phyloP scores from a whole-genome alignment of 2,113 vertebrate species.

The Epinephelus lanceolatus region DNA sequence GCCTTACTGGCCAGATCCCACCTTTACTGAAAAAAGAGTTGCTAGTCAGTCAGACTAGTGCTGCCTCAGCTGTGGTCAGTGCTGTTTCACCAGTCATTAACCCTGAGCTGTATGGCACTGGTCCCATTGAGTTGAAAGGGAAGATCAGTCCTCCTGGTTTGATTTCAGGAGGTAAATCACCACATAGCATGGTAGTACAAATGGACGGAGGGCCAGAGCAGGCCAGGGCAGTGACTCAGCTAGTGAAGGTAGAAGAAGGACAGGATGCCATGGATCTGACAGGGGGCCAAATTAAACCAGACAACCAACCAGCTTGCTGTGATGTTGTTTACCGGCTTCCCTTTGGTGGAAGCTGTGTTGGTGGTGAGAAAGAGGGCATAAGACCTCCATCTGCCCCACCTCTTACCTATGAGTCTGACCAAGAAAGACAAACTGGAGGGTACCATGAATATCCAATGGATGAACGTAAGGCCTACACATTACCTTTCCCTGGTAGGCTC shows the following conservation, averaged over 20 bases:
- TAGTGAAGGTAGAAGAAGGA: slow-evolving; percentile 89
- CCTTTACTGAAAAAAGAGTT: slow-evolving; percentile 89
- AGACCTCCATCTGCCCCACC: slow-evolving; percentile 81
- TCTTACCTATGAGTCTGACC: slow-evolving; percentile 81
- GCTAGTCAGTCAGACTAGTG: slow-evolving; percentile 88
- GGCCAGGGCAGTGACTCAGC: slow-evolving; percentile 88
- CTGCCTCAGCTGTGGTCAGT: slow-evolving; percentile 81
- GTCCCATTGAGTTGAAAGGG: slow-evolving; percentile 88
- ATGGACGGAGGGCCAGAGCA: slow-evolving; percentile 86
- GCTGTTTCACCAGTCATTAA: slow-evolving; percentile 77
- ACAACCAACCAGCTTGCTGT: slow-evolving; percentile 93
- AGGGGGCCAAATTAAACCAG: slow-evolving; percentile 88
- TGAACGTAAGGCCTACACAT: slow-evolving; percentile 88
- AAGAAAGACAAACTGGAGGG: slow-evolving; percentile 80
- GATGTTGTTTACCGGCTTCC: slow-evolving; percentile 97
- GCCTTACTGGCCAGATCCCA: slow-evolving; percentile 85
- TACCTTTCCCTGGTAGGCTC: slow-evolving; percentile 88
- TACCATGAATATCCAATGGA: slow-evolving; percentile 88
- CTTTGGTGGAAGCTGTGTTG: slow-evolving; percentile 93
- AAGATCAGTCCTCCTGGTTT: slow-evolving; percentile 83
- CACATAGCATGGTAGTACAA: slow-evolving; percentile 94
- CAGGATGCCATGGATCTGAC: slow-evolving; percentile 91
- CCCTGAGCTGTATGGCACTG: slow-evolving; percentile 85
- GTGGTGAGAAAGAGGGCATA: slow-evolving; percentile 85
- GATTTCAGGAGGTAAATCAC: slow-evolving; percentile 84